phyloP scores from a whole-genome alignment of 2,888 invertebrate species.

The Oxystoma pomonae region DNA sequence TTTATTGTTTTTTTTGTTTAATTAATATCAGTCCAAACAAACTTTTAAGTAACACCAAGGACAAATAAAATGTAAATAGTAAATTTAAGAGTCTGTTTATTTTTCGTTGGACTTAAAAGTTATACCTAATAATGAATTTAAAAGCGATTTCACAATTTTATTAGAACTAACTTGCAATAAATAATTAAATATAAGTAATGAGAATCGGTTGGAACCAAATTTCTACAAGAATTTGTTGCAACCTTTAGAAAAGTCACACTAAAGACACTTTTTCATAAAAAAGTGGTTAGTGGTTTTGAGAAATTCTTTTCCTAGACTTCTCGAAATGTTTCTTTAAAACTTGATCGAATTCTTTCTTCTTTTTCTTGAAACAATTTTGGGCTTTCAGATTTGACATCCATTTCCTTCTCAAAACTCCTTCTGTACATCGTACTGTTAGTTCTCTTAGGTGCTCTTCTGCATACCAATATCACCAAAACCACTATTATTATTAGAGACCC shows the following conservation, averaged over 20 bases:
- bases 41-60: too few species aligned
- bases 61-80: too few species aligned
- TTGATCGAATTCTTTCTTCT: constrained; percentile 31
- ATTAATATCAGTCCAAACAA: too few species aligned
- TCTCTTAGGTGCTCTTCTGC: constrained; percentile 19
- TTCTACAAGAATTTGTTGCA: constrained; percentile 13
- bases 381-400: constrained; percentile 24
- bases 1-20: too few species aligned
- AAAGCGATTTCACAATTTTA: too few species aligned
- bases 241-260: constrained; percentile 5
- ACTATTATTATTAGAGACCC: constrained; percentile 36
- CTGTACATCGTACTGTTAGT: constrained; percentile 15
- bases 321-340: constrained; percentile 32
- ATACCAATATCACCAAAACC: constrained; percentile 30
- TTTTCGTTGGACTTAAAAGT: too few species aligned
- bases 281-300: not conserved
- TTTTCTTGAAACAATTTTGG: constrained; percentile 32
- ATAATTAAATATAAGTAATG: constrained; percentile 17
- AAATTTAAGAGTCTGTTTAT: too few species aligned
- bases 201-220: constrained; percentile 5
- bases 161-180: too few species aligned
- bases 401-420: constrained; percentile 17
- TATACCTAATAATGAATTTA: too few species aligned
- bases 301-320: constrained; percentile 16
- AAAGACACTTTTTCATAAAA: not conserved